phyloP scores from a whole-genome alignment of 1,140 invertebrate species.

The Hyles vespertilio region DNA sequence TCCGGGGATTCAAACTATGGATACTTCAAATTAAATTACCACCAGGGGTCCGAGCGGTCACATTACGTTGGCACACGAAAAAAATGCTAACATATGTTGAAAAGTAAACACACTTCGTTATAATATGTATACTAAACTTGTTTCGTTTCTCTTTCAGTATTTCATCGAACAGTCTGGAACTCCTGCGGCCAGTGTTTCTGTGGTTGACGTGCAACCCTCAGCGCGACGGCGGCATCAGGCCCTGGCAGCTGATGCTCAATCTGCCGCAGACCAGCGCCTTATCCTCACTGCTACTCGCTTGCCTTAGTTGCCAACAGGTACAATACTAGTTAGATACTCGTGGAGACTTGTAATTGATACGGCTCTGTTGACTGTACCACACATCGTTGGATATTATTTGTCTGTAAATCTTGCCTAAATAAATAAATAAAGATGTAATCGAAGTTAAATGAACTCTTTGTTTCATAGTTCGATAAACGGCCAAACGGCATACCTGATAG shows the following conservation, averaged over 20 bases:
- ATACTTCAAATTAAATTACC: too few species aligned
- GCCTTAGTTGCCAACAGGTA: slow-evolving; percentile 61
- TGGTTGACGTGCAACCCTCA: slow-evolving; percentile 54
- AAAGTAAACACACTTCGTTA: background rate
- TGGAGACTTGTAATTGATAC: too few species aligned
- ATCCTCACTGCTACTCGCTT: slow-evolving; percentile 41
- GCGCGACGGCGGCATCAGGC: slow-evolving; percentile 27
- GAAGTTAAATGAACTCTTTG: too few species aligned
- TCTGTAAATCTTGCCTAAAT: too few species aligned
- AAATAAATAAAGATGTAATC: too few species aligned
- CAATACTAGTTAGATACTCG: background rate
- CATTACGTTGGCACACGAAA: background rate
- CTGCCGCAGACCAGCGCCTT: slow-evolving; percentile 42
- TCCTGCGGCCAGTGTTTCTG: slow-evolving; percentile 59
- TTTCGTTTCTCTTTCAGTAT: slow-evolving; percentile 32
- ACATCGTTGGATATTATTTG: too few species aligned
- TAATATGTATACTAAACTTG: background rate
- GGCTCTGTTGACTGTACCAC: too few species aligned
- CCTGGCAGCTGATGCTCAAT: slow-evolving; percentile 55
- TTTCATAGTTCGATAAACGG: too few species aligned
- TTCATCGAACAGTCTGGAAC: slow-evolving; percentile 57
- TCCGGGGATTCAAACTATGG: too few species aligned
- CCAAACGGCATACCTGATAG: too few species aligned
- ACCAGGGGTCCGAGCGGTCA: background rate
- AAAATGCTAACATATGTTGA: background rate